Percentiles rank a stretch among this genome's conserved stretches.
These are phyloP conservation scores for Lutjanus erythropterus DNA, from an alignment of 2,113 vertebrate genomes.

Conservation along the genomic window DNA sequence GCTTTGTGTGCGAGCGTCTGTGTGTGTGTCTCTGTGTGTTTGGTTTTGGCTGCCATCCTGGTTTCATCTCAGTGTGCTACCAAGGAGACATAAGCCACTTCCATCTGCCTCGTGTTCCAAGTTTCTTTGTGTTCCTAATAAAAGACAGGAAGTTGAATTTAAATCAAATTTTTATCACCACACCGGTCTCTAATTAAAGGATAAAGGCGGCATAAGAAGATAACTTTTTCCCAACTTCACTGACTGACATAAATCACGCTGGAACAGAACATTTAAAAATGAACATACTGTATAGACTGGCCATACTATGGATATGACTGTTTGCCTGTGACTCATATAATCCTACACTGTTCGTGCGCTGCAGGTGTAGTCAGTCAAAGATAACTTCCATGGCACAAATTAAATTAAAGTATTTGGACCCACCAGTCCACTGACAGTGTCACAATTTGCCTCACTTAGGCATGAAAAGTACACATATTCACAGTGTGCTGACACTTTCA, in stretches of 20 bases:
- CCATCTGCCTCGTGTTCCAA: conserved; percentile 85
- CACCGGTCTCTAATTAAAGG: conserved; percentile 65
- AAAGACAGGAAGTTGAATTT: conserved; percentile 81
- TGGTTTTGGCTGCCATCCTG: conserved; percentile 81
- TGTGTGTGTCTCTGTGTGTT: conserved; percentile 39
- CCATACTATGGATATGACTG: too few relatives aligned
- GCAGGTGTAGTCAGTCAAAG: too few relatives aligned
- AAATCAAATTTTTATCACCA: conserved; percentile 67
- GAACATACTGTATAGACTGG: background rate
- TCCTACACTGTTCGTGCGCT: too few relatives aligned
- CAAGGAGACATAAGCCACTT: conserved; percentile 86
- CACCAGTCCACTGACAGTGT: too few relatives aligned
- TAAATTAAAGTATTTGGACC: too few relatives aligned
- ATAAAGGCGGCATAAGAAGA: conserved; percentile 16
- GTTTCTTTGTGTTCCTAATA: conserved; percentile 82
- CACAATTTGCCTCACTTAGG: too few relatives aligned
- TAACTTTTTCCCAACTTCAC: conserved; percentile 42
- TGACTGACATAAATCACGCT: conserved; percentile 10
- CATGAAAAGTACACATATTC: too few relatives aligned
- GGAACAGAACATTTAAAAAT: background rate
- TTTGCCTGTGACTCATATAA: too few relatives aligned
- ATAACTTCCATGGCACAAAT: too few relatives aligned
- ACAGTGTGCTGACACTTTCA: too few relatives aligned
- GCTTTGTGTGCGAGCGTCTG: conserved; percentile 33
- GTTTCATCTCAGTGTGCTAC: conserved; percentile 83